Percentiles rank a stretch among this genome's conserved stretches.
Evolutionary conservation across 2,888 invertebrate genomes (phyloP).

Genomic region (Scelioninae gen. 1): DNA sequence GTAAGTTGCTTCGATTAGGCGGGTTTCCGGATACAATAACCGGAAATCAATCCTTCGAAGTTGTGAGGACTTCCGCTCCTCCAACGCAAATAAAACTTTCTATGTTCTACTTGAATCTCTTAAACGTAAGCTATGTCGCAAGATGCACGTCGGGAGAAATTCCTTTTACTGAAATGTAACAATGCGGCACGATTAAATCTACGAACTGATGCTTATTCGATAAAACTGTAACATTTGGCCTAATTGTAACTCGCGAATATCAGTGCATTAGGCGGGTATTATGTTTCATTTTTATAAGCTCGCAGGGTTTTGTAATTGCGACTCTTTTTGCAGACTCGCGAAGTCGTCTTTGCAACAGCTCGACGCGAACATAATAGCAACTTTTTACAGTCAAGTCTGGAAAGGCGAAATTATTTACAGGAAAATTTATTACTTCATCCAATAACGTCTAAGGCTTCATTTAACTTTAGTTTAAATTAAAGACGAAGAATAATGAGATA

Average conservation of each 20-base stretch:
- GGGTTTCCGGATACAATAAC: constrained; percentile 54
- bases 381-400: too few relatives aligned
- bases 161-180: constrained; percentile 68
- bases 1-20: background rate
- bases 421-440: too few relatives aligned
- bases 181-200: constrained; percentile 61
- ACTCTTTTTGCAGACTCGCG: background rate
- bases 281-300: constrained; percentile 17
- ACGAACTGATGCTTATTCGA: constrained; percentile 57
- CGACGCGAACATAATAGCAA: too few relatives aligned
- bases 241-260: constrained; percentile 51
- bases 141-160: constrained; percentile 59
- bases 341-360: too few relatives aligned
- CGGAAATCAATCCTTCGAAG: constrained; percentile 54
- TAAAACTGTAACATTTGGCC: constrained; percentile 47
- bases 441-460: too few relatives aligned
- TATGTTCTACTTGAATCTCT: constrained; percentile 63
- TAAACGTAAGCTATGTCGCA: constrained; percentile 66
- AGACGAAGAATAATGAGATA: constrained; percentile 10
- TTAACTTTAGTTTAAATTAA: constrained; percentile 1
- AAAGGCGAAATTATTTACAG: too few relatives aligned
- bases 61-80: constrained; percentile 43
- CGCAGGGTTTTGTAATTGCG: constrained; percentile 8
- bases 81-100: constrained; percentile 63
- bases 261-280: constrained; percentile 32